A percentile compares a stretch with the other conserved stretches of the same genome.
phyloP scores from a whole-genome alignment of 2,888 invertebrate species.

The Drosophila anomalata region DNA sequence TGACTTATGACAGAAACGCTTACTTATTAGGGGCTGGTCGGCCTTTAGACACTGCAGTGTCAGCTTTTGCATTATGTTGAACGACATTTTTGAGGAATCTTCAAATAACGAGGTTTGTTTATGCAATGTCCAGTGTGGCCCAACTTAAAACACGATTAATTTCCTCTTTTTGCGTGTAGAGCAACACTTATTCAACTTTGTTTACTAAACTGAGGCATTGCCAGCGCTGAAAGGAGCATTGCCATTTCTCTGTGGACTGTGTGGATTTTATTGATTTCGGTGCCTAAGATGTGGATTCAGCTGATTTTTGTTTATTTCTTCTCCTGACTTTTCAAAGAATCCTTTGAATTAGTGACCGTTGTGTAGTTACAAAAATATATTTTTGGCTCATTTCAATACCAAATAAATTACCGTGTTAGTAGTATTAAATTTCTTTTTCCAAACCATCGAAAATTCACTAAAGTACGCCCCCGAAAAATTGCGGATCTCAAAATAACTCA shows the following conservation, averaged over 20 bases:
- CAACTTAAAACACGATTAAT: neutral
- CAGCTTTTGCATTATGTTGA: conserved; percentile 79
- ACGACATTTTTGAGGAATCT: conserved; percentile 67
- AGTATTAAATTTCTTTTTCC: neutral
- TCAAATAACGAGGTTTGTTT: conserved; percentile 49
- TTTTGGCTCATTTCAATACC: neutral
- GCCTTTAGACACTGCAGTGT: conserved; percentile 74
- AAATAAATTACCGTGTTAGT: neutral
- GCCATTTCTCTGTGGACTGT: neutral
- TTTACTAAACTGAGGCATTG: neutral
- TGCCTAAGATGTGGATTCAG: neutral
- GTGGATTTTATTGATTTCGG: neutral
- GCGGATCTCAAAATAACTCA: neutral
- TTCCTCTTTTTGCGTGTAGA: neutral
- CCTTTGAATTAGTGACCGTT: neutral
- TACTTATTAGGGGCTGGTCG: conserved; percentile 80
- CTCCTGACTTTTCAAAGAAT: neutral
- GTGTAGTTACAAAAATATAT: neutral
- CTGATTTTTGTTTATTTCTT: neutral
- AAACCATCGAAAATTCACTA: too few relatives aligned
- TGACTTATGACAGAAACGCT: conserved; percentile 9
- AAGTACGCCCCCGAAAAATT: neutral
- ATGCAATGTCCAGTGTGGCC: conserved; percentile 60
- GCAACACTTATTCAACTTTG: neutral
- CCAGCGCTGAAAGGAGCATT: neutral